phyloP scores from a whole-genome alignment of 1,140 invertebrate genomes.

The Formica exsecta region DNA sequence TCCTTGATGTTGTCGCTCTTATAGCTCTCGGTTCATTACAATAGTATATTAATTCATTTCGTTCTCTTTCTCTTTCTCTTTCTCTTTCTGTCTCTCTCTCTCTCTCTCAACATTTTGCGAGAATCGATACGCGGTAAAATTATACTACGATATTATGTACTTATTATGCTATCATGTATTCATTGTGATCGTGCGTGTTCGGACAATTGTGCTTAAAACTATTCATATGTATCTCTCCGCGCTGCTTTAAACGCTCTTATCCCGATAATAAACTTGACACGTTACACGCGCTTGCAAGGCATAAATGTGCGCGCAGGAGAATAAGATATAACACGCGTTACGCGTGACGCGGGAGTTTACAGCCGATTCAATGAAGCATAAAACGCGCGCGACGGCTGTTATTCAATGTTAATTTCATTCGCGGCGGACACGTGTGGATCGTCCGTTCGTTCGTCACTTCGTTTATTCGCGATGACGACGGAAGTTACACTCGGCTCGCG shows the following conservation, averaged over 20 bases:
- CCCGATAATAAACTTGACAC: conserved; percentile 22
- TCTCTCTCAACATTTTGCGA: background rate
- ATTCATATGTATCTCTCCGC: background rate
- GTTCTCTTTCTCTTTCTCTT: too few species aligned
- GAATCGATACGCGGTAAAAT: background rate
- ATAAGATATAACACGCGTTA: conserved; percentile 22
- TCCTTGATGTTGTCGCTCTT: background rate
- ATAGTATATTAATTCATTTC: conserved; percentile 11
- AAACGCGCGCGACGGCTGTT: conserved; percentile 34
- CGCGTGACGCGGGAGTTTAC: conserved; percentile 22
- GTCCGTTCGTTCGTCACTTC: conserved; percentile 24
- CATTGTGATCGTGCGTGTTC: conserved; percentile 9
- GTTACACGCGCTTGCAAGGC: background rate
- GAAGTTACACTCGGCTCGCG: conserved; percentile 23
- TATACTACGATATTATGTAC: background rate
- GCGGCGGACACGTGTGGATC: conserved; percentile 52
- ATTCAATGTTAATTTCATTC: conserved; percentile 64
- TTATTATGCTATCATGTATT: background rate
- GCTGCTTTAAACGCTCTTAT: background rate
- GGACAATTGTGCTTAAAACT: background rate
- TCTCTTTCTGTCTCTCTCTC: too few species aligned
- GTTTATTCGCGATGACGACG: conserved; percentile 54
- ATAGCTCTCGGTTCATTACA: background rate
- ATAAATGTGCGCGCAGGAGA: conserved; percentile 16
- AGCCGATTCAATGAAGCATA: conserved; percentile 48